Conservation (phyloP, 2,888 invertebrate species). For the Julus scandinavius region DNA sequence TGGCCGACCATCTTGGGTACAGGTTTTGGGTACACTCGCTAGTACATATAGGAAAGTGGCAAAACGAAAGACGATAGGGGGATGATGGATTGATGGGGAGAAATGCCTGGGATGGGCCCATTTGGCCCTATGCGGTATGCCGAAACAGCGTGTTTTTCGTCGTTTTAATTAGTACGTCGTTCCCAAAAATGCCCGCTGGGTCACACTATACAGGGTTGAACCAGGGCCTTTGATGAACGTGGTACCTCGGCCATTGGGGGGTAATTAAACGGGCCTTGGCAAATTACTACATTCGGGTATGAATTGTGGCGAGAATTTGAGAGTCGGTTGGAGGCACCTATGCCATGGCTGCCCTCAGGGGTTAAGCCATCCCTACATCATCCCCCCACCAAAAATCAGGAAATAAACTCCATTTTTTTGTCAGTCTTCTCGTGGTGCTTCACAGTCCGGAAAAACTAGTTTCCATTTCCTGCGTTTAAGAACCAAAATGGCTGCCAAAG, state of each 20-base stretch:
- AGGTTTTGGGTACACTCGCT: background rate
- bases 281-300: background rate
- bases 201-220: background rate
- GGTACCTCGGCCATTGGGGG: background rate
- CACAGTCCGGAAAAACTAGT: no score
- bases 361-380: no score
- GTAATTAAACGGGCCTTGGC: background rate
- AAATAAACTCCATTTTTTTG: no score
- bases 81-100: background rate
- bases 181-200: background rate
- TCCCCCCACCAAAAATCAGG: no score
- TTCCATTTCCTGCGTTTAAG: no score
- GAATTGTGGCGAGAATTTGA: background rate
- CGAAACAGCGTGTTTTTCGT: background rate
- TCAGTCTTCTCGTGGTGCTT: no score
- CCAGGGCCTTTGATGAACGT: background rate
- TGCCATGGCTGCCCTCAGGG: background rate
- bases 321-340: background rate
- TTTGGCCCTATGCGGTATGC: background rate
- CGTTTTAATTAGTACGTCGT: background rate
- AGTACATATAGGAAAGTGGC: background rate
- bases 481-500: no score
- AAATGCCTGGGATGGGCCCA: background rate
- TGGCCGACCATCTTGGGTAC: background rate
- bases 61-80: slow-evolving; percentile 1